These are phyloP conservation scores for Vanessa cardui DNA, from an alignment of 2,888 invertebrate species.

Conservation along the genomic window DNA sequence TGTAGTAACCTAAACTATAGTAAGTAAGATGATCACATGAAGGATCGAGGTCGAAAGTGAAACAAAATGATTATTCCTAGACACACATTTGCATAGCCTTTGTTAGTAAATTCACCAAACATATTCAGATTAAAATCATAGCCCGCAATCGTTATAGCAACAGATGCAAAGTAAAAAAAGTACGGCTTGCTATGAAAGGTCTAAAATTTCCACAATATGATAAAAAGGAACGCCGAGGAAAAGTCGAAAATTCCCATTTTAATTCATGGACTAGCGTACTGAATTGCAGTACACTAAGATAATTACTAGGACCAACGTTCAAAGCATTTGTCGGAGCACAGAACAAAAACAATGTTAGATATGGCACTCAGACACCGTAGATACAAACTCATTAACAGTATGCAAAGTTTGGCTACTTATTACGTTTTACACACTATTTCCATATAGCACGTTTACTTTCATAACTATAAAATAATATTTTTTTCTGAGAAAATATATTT, in stretches of 20 bases:
- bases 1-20: no score
- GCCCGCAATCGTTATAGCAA: no score
- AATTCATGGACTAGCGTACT: conserved; percentile 13
- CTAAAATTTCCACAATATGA: not conserved
- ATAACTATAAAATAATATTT: no score
- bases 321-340: conserved; percentile 20
- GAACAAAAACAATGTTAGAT: conserved; percentile 6
- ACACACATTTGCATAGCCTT: not conserved
- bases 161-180: no score
- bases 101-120: no score
- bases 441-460: no score
- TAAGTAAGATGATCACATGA: no score
- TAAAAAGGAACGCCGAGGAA: conserved; percentile 13
- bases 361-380: not conserved
- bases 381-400: not conserved
- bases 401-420: no score
- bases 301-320: conserved; percentile 30
- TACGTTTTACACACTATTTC: no score
- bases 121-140: no score
- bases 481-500: no score
- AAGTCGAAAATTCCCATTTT: conserved; percentile 19
- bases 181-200: not conserved
- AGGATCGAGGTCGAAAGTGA: no score
- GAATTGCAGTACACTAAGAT: conserved; percentile 27
- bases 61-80: not conserved